Base-by-base conservation (phyloP, 2,113 vertebrate genomes). In the Phoenicopterus ruber region DNA sequence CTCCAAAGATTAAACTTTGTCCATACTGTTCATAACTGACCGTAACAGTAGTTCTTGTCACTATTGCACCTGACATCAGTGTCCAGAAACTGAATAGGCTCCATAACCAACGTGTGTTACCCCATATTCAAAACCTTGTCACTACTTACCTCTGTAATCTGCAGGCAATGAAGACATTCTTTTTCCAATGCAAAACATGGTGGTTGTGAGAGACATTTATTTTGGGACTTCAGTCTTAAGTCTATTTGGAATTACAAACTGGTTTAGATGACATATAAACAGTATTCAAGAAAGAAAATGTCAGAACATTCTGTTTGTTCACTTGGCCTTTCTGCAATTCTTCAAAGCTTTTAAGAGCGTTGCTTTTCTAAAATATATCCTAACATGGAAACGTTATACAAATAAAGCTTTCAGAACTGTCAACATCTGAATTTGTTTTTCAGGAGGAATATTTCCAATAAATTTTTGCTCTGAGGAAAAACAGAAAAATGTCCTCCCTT, bases 381-480 rank as follows among this genome's bases (percentile, higher is more conserved):
- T 95, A 86, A 57, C 69, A 82, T 93, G 72, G 78, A 82, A 91
- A 89, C 5, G 0, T 66, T 86, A 66, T 20, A 84, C 77, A 95
- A 95, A 84, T 93, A 78, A 94, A 91, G 32, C 77, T 94, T 96
- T 96, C 91, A 62, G 67, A 96, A 82, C 81, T 96, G 95, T 93
- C 89, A 95, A 52, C 91, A 93, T 97, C 91, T 94, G 83, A 95
- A 67, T 86, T 88, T 91, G 77, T 61, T 96, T 88, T 93, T 88
- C 76, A 86, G 67, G 55, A 71, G 76, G 47, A 89, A 40, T 78
- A 95, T 63, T 88, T 93, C 93, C 91, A 93, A 42, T 74, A 67
- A 32, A 70, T 86, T 92, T 86, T 86, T 76, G 46, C 14, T 62
- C 31, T 71, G 72, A 92, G 34, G 32, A 70, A 77, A 81, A 94